A percentile compares a stretch with the other conserved stretches of the same genome.
Conservation (phyloP, 1,140 invertebrate genomes). For the Cotesia glomerata region DNA sequence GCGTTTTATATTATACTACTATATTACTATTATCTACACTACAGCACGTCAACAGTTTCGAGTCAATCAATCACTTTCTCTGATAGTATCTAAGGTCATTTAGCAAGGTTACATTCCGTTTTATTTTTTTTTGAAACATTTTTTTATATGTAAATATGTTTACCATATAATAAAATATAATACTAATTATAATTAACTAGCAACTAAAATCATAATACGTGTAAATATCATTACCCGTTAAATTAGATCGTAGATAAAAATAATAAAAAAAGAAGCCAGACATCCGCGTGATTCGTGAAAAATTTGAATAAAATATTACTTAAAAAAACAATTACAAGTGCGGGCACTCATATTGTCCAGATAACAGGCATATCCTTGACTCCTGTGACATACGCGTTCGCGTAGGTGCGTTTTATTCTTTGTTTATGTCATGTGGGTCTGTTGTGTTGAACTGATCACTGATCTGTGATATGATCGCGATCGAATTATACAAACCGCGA, state of each 20-base stretch:
- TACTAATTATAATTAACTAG: too few species aligned
- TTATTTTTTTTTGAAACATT: neutral
- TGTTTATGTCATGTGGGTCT: conserved; percentile 8
- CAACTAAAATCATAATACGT: too few species aligned
- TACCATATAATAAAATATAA: too few species aligned
- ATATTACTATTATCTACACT: too few species aligned
- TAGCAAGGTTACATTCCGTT: neutral
- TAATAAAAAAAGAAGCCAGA: too few species aligned
- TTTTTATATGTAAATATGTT: too few species aligned
- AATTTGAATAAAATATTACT: neutral
- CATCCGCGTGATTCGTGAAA: neutral
- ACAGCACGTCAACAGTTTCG: neutral
- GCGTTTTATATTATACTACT: too few species aligned
- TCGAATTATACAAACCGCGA: neutral
- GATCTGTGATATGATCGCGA: too few species aligned
- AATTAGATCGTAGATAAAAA: too few species aligned
- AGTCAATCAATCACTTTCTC: conserved; percentile 1
- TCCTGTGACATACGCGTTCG: conserved; percentile 28
- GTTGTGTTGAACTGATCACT: neutral
- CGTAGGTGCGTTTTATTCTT: conserved; percentile 17
- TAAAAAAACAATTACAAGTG: neutral
- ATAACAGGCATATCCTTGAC: conserved; percentile 50
- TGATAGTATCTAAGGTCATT: neutral
- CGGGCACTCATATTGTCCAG: conserved; percentile 26
- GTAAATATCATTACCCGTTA: too few species aligned